Percentiles rank a stretch among this genome's conserved stretches.
Conservation (phyloP, 2,113 vertebrate species). For the Trematocara unimaculatum region DNA sequence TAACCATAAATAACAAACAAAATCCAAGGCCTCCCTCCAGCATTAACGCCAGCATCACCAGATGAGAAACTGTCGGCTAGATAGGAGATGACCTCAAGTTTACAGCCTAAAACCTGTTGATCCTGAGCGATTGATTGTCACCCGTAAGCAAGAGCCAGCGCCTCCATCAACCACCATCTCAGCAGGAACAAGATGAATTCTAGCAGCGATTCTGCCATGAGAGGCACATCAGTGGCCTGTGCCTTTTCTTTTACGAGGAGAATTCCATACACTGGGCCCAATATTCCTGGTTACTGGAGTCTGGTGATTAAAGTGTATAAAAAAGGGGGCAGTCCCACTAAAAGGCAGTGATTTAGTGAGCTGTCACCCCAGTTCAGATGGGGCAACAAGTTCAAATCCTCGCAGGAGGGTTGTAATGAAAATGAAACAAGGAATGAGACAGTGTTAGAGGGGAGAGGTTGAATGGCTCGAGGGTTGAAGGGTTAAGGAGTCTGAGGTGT, state of each 20-base stretch:
- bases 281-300: slow-evolving; percentile 70
- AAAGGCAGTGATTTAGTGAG: slow-evolving; percentile 77
- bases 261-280: slow-evolving; percentile 69
- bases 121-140: slow-evolving; percentile 66
- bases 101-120: slow-evolving; percentile 73
- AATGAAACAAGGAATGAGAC: slow-evolving; percentile 64
- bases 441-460: slow-evolving; percentile 9
- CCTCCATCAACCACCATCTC: slow-evolving; percentile 28
- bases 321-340: slow-evolving; percentile 71
- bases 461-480: background rate
- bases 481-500: background rate
- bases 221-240: slow-evolving; percentile 64
- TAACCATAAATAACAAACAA: slow-evolving; percentile 77
- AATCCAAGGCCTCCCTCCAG: slow-evolving; percentile 68
- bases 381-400: slow-evolving; percentile 73
- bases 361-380: slow-evolving; percentile 65
- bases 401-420: slow-evolving; percentile 70
- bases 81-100: slow-evolving; percentile 73
- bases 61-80: slow-evolving; percentile 66
- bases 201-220: slow-evolving; percentile 52
- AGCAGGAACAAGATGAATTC: slow-evolving; percentile 61
- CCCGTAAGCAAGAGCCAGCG: slow-evolving; percentile 6
- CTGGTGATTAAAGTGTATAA: slow-evolving; percentile 78
- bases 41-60: slow-evolving; percentile 42
- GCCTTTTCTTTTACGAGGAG: slow-evolving; percentile 62